Base-by-base conservation (phyloP, 2,888 invertebrate genomes). In the Drosophila algonquin region DNA sequence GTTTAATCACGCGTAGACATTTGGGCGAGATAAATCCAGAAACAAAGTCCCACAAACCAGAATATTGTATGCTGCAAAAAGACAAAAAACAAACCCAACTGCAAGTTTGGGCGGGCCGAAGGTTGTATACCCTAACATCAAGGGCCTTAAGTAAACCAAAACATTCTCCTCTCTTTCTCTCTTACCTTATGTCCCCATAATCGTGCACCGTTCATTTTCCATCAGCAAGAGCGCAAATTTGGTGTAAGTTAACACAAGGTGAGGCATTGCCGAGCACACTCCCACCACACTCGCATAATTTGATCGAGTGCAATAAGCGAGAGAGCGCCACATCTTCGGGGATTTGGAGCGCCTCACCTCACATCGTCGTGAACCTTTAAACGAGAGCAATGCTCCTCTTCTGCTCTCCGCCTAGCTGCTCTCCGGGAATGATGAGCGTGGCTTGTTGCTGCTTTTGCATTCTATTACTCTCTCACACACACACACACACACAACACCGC, bases 1-100 rank as follows among this genome's bases (percentile, higher is more conserved):
- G 81, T 81, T 87, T 87, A 86, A 87, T 87, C 85, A 86, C 76
- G 78, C 81, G 80, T 75, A 86, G 88, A 86, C 88, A 83, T 85
- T 82, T 67, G 77, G 70, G 67, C 58, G 68, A 85, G 81, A 85
- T 85, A 84, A 87, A 68, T 73, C 60, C 81, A 63, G 57, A 72
- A 64, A 67, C 47, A 56, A 47, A 32, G 46, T n/a, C 8, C n/a
- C 30, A 76, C 40, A 58, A 45, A 69, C 47, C 18, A 47, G 46
- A 61, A 56, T 18, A n/a, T 40, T 40, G 14, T 40, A 40, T 2
- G 14, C 35, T 9, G 24, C 21, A 52, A 58, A 12, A 61, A 40
- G n/a, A 24, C 3, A 24, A 24, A 24, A 24, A 24, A 5, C 1
- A 24, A 24, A 24, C 24, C 24, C 24, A 46, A 51, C 61, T 40